A percentile compares a stretch with the other conserved stretches of the same genome.
These are phyloP conservation scores for Parapristionchus giblindavisi DNA, from an alignment of 2,888 invertebrate species.

Conservation along the genomic window DNA sequence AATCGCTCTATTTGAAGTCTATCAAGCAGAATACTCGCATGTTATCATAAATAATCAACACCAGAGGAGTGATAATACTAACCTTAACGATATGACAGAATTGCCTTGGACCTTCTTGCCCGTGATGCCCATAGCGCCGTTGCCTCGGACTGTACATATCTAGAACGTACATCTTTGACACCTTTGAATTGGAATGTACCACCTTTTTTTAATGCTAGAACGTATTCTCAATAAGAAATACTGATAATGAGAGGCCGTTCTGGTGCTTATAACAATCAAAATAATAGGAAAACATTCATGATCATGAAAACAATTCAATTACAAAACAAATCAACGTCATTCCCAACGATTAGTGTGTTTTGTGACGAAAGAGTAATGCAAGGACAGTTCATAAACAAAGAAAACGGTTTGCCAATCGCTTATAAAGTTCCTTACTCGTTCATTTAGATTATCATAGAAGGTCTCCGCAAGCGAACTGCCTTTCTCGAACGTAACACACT, in stretches of 20 bases:
- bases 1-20: too few relatives aligned
- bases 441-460: constrained; percentile 38
- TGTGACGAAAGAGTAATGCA: neutral
- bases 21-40: too few relatives aligned
- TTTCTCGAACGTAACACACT: constrained; percentile 31
- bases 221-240: too few relatives aligned
- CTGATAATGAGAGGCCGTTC: too few relatives aligned
- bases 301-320: neutral
- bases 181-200: too few relatives aligned
- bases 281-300: too few relatives aligned
- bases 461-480: constrained; percentile 30
- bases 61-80: neutral
- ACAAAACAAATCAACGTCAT: neutral
- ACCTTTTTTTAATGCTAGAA: too few relatives aligned
- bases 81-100: constrained; percentile 31
- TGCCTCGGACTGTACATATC: constrained; percentile 37
- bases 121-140: constrained; percentile 35
- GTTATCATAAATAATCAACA: neutral
- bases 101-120: constrained; percentile 11
- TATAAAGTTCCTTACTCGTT: constrained; percentile 14
- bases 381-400: neutral
- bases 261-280: too few relatives aligned
- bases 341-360: too few relatives aligned
- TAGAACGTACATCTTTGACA: too few relatives aligned
- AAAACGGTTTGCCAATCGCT: neutral